Conservation (phyloP, 1,140 invertebrate genomes). For the Frieseomelitta varia region DNA sequence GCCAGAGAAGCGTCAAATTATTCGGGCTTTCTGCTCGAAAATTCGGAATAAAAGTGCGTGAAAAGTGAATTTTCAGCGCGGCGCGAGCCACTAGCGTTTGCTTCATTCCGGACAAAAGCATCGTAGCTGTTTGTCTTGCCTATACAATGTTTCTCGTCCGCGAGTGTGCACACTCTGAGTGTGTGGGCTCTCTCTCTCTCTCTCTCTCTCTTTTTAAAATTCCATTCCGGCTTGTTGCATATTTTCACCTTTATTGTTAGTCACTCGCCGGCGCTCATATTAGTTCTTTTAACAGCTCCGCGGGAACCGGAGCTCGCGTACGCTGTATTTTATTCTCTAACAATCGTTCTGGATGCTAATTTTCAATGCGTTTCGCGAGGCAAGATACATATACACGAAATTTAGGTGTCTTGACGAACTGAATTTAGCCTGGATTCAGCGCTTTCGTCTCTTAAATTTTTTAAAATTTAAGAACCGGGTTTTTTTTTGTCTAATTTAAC, state of each 20-base stretch:
- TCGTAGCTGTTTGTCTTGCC: not conserved
- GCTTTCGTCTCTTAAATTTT: too few species aligned
- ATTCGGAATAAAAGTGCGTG: not conserved
- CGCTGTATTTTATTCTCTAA: not conserved
- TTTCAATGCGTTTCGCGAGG: not conserved
- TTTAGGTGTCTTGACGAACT: not conserved
- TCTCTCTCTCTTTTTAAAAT: constrained; percentile 29
- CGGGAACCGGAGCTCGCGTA: not conserved
- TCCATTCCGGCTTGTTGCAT: constrained; percentile 15
- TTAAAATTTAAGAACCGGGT: too few species aligned
- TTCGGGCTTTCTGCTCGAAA: not conserved
- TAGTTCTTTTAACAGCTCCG: not conserved
- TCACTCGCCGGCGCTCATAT: constrained; percentile 5
- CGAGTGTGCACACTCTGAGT: not conserved
- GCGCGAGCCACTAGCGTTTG: not conserved
- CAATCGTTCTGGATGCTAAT: not conserved
- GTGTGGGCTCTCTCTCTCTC: too few species aligned
- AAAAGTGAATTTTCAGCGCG: not conserved
- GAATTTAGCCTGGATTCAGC: too few species aligned
- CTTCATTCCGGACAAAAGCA: constrained; percentile 17
- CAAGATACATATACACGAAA: too few species aligned
- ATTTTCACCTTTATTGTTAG: constrained; percentile 31
- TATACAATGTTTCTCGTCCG: not conserved
- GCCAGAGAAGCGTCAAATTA: too few species aligned
- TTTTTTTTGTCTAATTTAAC: too few species aligned